Percentiles rank a stretch among this genome's conserved stretches.
Evolutionary conservation across 2,797 vertebrate species (phyloP).

Genomic region (Philypnodon macrostomus): DNA sequence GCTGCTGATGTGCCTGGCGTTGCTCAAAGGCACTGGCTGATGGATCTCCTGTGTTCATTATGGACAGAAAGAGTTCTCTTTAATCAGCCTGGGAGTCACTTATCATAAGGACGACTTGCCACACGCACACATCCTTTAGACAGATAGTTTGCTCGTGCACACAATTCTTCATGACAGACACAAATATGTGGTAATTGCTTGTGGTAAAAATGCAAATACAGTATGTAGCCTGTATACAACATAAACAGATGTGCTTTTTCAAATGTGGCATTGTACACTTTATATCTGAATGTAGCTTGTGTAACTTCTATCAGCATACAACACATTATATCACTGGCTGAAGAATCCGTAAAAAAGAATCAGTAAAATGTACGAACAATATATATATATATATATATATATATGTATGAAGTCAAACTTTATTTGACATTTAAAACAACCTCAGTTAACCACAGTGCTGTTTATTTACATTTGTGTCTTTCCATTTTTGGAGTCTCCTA

Average conservation of each 20-base stretch:
- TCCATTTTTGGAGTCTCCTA: neutral
- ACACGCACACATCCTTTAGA: conserved; percentile 21
- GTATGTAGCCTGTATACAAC: neutral
- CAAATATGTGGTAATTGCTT: neutral
- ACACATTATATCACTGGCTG: too few species aligned
- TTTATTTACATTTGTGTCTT: neutral
- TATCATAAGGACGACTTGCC: conserved; percentile 65
- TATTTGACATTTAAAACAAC: too few species aligned
- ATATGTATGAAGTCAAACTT: too few species aligned
- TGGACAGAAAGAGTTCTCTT: conserved; percentile 68
- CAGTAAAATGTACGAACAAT: too few species aligned
- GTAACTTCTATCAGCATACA: too few species aligned
- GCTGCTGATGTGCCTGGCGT: conserved; percentile 64
- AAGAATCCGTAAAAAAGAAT: too few species aligned
- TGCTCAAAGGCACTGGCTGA: conserved; percentile 72
- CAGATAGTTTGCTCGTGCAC: conserved; percentile 5
- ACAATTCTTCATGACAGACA: conserved; percentile 1
- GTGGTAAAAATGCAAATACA: neutral
- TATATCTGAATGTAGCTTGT: too few species aligned
- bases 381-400: conserved; percentile 44
- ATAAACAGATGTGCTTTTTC: conserved; percentile 22
- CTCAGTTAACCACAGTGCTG: too few species aligned
- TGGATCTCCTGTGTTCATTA: conserved; percentile 77
- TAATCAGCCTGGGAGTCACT: conserved; percentile 75
- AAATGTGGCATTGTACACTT: too few species aligned